A percentile compares a stretch with the other conserved stretches of the same genome.
These are phyloP conservation scores for Polypedilum vanderplanki DNA, from an alignment of 1,140 invertebrate genomes.

Conservation along the genomic window DNA sequence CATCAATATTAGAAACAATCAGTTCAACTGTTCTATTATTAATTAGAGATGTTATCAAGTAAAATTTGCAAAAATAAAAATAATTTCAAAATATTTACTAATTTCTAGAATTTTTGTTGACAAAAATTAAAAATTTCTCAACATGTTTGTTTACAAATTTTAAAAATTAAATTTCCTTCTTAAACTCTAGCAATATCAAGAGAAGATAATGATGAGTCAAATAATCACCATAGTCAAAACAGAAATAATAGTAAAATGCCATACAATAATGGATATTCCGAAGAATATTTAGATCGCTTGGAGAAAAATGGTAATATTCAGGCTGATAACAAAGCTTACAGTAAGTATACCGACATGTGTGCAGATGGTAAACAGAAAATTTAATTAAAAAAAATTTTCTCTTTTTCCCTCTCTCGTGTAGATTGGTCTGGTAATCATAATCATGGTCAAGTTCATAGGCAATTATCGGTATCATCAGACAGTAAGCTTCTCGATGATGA, in stretches of 20 bases:
- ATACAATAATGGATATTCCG: slow-evolving; percentile 77
- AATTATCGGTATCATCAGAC: slow-evolving; percentile 83
- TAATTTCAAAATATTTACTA: too few species aligned
- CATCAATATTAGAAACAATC: too few species aligned
- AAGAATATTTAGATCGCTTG: slow-evolving; percentile 81
- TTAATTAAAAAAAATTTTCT: slow-evolving; percentile 31
- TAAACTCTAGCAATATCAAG: slow-evolving; percentile 59
- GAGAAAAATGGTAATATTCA: slow-evolving; percentile 82
- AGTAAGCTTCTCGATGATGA: slow-evolving; percentile 81
- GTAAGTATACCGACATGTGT: slow-evolving; percentile 33
- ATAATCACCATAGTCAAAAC: slow-evolving; percentile 40
- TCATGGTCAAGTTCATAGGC: slow-evolving; percentile 74
- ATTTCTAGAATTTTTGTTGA: too few species aligned
- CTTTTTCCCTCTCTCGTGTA: slow-evolving; percentile 45
- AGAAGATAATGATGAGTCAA: slow-evolving; percentile 61
- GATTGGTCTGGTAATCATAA: slow-evolving; percentile 67
- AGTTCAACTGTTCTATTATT: too few species aligned
- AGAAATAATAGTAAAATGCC: slow-evolving; percentile 55
- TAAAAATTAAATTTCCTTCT: not conserved
- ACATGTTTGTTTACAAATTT: not conserved
- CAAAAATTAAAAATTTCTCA: too few species aligned
- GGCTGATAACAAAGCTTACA: slow-evolving; percentile 45
- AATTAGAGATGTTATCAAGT: too few species aligned
- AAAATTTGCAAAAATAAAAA: too few species aligned
- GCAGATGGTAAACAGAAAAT: not conserved